Evolutionary conservation across 2,888 invertebrate species (phyloP).

Genomic region (Troilus luridus): DNA sequence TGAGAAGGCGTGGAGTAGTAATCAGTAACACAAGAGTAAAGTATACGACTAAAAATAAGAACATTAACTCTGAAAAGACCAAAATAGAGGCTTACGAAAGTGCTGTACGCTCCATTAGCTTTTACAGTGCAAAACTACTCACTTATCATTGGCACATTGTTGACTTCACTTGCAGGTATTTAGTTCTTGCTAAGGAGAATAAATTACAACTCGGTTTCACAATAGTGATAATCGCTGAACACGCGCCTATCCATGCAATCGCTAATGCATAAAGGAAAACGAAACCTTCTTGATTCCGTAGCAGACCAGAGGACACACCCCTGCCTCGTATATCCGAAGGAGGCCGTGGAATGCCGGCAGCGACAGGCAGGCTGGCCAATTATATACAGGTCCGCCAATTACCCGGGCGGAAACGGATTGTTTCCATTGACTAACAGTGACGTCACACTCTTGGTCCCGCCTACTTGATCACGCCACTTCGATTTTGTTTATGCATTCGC

Average conservation of each 20-base stretch:
- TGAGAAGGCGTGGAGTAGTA: no score
- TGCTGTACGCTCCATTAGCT: no score
- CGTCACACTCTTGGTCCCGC: background rate
- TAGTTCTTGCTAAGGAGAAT: background rate
- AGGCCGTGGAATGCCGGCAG: slow-evolving; percentile 47
- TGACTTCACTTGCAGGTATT: background rate
- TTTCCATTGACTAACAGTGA: slow-evolving; percentile 39
- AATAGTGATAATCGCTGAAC: background rate
- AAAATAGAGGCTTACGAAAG: no score
- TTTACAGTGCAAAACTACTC: no score
- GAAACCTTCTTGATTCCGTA: background rate
- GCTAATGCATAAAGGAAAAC: background rate
- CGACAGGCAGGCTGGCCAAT: slow-evolving; percentile 46
- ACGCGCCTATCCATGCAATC: background rate
- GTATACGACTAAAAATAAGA: no score
- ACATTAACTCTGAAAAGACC: no score
- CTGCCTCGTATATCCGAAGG: background rate
- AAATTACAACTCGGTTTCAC: background rate
- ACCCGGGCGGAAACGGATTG: slow-evolving; percentile 18
- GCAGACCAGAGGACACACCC: background rate
- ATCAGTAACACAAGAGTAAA: no score
- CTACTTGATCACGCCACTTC: slow-evolving; percentile 11
- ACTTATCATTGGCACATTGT: background rate
- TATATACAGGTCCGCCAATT: slow-evolving; percentile 40
- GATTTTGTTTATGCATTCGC: background rate